phyloP scores from a whole-genome alignment of 2,797 vertebrate species.

The Sebastolobus altivelis region DNA sequence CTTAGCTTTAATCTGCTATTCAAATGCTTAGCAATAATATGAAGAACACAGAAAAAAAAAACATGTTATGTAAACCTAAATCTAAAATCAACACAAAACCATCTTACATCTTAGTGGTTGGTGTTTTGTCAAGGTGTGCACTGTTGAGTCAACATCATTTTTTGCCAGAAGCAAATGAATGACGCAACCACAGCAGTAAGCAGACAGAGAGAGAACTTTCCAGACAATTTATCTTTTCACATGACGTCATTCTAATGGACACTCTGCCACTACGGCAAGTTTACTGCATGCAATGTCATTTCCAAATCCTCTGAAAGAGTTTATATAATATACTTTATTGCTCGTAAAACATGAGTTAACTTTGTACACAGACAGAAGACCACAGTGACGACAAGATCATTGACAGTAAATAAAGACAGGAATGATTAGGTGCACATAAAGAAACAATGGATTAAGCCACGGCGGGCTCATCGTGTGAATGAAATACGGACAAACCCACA shows the following conservation, averaged over 20 bases:
- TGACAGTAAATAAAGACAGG: slow-evolving; percentile 83
- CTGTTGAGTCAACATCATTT: slow-evolving; percentile 32
- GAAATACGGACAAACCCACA: slow-evolving; percentile 78
- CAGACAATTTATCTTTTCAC: slow-evolving; percentile 12
- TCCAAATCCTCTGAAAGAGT: slow-evolving; percentile 71
- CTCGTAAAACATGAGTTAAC: slow-evolving; percentile 87
- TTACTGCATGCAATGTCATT: slow-evolving; percentile 68
- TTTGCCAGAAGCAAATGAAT: slow-evolving; percentile 27
- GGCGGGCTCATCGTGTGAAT: slow-evolving; percentile 71
- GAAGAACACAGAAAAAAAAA: background rate
- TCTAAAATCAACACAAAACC: slow-evolving; percentile 20
- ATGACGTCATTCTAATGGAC: slow-evolving; percentile 14
- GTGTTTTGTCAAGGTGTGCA: slow-evolving; percentile 28
- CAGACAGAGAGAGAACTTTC: background rate
- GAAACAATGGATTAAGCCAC: slow-evolving; percentile 73
- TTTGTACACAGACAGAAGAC: slow-evolving; percentile 86
- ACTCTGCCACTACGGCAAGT: slow-evolving; percentile 21
- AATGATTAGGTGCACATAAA: slow-evolving; percentile 76
- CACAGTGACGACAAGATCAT: slow-evolving; percentile 85
- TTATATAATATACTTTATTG: slow-evolving; percentile 88
- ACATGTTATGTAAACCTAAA: background rate
- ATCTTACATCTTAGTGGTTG: slow-evolving; percentile 6
- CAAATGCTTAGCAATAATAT: slow-evolving; percentile 22
- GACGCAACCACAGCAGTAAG: slow-evolving; percentile 23
- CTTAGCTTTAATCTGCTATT: background rate